Evolutionary conservation across 2,888 invertebrate genomes (phyloP).

Genomic region (Dolichopus griseipennis): DNA sequence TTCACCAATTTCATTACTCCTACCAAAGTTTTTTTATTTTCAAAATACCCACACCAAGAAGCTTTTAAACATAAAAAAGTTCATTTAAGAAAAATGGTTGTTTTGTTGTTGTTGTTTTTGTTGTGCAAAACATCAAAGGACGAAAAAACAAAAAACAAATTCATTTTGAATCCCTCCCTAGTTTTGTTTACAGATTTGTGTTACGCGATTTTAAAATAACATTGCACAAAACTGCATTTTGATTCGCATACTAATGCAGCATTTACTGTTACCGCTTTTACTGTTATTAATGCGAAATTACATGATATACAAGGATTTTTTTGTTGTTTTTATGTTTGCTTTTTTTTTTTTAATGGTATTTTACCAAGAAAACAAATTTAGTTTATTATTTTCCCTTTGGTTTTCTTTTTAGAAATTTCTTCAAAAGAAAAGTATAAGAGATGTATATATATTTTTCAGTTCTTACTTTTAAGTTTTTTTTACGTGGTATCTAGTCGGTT

Average conservation of each 20-base stretch:
- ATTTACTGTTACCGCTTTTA: background rate
- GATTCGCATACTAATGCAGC: background rate
- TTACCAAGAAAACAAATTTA: no score
- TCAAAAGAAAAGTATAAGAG: no score
- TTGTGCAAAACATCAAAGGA: background rate
- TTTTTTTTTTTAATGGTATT: background rate
- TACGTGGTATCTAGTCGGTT: no score
- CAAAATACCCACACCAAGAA: background rate
- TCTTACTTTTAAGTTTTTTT: no score
- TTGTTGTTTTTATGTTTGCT: background rate
- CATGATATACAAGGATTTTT: background rate
- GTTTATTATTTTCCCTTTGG: no score
- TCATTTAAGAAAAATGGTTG: background rate
- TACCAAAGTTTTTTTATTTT: no score
- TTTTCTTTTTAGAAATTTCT: no score
- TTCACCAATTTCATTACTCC: no score
- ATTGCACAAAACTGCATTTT: background rate
- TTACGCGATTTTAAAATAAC: background rate
- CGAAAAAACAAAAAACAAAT: background rate
- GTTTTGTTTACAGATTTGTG: background rate
- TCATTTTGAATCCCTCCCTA: background rate
- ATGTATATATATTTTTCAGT: no score
- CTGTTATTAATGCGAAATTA: background rate
- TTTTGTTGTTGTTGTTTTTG: background rate
- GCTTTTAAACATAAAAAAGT: background rate